These are phyloP conservation scores for Drosophila virilis DNA, from an alignment of 1,140 invertebrate species.

Conservation along the genomic window DNA sequence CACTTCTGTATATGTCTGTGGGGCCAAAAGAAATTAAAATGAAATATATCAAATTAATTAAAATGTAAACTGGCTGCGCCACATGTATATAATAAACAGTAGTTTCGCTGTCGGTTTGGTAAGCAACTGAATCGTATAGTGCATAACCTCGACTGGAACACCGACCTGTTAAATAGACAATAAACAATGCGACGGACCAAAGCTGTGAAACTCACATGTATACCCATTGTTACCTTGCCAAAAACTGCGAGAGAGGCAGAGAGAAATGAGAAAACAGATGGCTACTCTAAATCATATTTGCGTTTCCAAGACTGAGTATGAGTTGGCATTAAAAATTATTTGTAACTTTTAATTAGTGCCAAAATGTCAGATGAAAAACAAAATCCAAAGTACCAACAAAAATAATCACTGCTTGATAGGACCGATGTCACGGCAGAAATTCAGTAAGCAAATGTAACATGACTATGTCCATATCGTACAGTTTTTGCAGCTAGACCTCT, in stretches of 20 bases:
- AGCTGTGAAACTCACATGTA: conserved; percentile 59
- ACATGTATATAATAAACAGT: conserved; percentile 54
- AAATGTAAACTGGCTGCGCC: conserved; percentile 45
- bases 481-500: conserved; percentile 14
- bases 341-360: conserved; percentile 80
- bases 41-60: conserved; percentile 36
- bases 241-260: conserved; percentile 8
- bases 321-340: conserved; percentile 72
- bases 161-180: conserved; percentile 17
- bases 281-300: conserved; percentile 40
- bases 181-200: conserved; percentile 55
- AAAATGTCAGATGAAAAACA: conserved; percentile 75
- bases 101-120: conserved; percentile 15
- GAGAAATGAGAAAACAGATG: not conserved
- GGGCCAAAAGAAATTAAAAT: too few relatives aligned
- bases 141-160: not conserved
- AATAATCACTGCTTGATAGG: conserved; percentile 19
- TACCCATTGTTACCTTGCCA: conserved; percentile 3
- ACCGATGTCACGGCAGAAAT: conserved; percentile 36
- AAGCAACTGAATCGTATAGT: conserved; percentile 37
- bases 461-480: conserved; percentile 35
- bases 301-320: conserved; percentile 46
- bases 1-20: too few relatives aligned
- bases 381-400: conserved; percentile 39
- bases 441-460: conserved; percentile 56